A percentile compares a stretch with the other conserved stretches of the same genome.
These are phyloP conservation scores for Dexiosoma caninum DNA, from an alignment of 2,888 invertebrate genomes.

Conservation along the genomic window DNA sequence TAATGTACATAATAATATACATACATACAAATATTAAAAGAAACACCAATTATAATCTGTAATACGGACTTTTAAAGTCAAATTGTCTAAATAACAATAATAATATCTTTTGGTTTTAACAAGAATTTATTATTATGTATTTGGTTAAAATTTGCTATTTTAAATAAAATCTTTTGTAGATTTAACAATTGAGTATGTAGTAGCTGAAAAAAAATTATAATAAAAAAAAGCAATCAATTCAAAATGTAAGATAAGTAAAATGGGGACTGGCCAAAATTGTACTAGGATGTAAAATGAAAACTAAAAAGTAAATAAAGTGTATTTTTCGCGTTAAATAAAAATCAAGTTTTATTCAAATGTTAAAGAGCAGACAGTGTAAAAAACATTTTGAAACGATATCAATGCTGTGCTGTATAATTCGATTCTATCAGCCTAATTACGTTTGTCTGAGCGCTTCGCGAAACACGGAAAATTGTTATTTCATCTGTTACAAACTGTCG, in stretches of 20 bases:
- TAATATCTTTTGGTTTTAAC: not conserved
- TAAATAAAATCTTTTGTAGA: slow-evolving; percentile 23
- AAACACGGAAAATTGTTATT: too few relatives aligned
- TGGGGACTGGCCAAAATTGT: slow-evolving; percentile 41
- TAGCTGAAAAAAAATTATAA: slow-evolving; percentile 7
- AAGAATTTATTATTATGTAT: too few relatives aligned
- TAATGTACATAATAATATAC: not conserved
- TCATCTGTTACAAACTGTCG: too few relatives aligned
- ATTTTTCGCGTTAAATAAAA: slow-evolving; percentile 57
- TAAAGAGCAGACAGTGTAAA: not conserved
- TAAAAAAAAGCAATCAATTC: slow-evolving; percentile 40
- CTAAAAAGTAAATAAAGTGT: slow-evolving; percentile 47
- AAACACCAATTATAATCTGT: slow-evolving; percentile 10
- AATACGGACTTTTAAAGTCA: slow-evolving; percentile 9
- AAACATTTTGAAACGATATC: too few relatives aligned
- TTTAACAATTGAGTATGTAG: slow-evolving; percentile 3
- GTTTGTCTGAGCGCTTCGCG: too few relatives aligned
- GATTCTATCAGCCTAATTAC: too few relatives aligned
- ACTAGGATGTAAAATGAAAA: slow-evolving; percentile 4
- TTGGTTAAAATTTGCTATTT: not conserved
- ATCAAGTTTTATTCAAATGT: slow-evolving; percentile 16
- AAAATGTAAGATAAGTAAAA: slow-evolving; percentile 19
- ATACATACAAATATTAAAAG: not conserved
- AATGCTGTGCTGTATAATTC: too few relatives aligned
- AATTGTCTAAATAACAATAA: not conserved